Conservation (phyloP, 2,113 vertebrate species). For the Sylvia atricapilla region DNA sequence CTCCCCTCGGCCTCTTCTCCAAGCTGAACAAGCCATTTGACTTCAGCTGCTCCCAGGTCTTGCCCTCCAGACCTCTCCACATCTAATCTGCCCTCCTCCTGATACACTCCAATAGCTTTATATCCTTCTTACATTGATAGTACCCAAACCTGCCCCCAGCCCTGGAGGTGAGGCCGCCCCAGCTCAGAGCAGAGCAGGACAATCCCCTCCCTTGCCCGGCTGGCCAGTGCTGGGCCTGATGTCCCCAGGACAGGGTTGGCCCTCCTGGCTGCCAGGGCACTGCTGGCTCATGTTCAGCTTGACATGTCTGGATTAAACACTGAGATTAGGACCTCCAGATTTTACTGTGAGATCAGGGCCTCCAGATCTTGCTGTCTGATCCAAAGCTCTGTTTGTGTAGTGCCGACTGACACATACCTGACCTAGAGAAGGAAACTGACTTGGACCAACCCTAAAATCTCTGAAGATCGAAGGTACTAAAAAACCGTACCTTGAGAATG, state of each 20-base stretch:
- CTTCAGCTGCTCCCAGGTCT: not conserved
- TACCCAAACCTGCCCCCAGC: no score
- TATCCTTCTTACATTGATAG: not conserved
- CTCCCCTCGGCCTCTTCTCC: not conserved
- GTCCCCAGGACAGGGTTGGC: accelerated
- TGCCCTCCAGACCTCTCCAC: not conserved
- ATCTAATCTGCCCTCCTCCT: not conserved
- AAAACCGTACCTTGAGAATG: not conserved
- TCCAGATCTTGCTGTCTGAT: not conserved
- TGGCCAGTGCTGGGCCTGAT: accelerated
- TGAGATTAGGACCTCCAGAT: not conserved
- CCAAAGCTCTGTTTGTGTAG: not conserved
- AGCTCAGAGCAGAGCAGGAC: accelerated
- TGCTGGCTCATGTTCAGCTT: accelerated
- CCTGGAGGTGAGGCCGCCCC: accelerated
- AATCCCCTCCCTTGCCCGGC: accelerated
- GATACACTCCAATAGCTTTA: not conserved
- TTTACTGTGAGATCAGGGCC: not conserved
- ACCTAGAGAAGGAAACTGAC: accelerated
- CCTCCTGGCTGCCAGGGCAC: not conserved
- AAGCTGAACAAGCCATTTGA: not conserved
- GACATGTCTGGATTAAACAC: not conserved
- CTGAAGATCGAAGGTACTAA: not conserved
- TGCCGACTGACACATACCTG: accelerated
- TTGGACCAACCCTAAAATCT: not conserved